Base-by-base conservation (phyloP, 2,888 invertebrate species). In the Tanypteryx hageni region DNA sequence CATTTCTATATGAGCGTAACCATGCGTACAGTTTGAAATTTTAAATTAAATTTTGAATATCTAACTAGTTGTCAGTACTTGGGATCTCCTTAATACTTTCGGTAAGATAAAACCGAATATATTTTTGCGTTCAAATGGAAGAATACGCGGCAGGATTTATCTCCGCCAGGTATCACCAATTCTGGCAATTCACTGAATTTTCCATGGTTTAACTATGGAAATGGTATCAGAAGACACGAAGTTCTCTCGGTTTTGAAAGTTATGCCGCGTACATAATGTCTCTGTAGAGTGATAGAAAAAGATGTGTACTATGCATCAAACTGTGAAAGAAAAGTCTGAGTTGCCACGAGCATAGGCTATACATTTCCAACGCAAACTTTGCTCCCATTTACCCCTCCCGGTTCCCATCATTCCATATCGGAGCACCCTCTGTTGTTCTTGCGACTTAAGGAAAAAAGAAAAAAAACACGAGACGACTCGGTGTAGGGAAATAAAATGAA, bases 381-480 rank as follows among this genome's bases (percentile, higher is more conserved):
- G 27, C 27, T 27, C 22, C 56, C 83, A 18, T 27, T 13, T 86
- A 14, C 85, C 58, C 58, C 82, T 2, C 57, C 83, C 56, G n/a
- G 57, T 57, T 57, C 82, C 22, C 82, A 27, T 31, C n/a, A 18
- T 57, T 58, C n/a, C 85, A 27, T 58, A 58, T 16, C 57, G 27
- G 27, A 16, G 31, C 58, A 18, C 27, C 86, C 86, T 61, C 31
- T 86, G 86, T 86, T 86, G 86, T 61, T 86, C 86, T 86, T 86
- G 58, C 59, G 86, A 86, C 86, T 86, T 86, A 86, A 27, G 86
- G 61, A 86, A 59, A 14, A 59, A 59, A 59, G 57, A 57, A 58
- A 86, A 86, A 61, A 31, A 86, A 61, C 61, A 86, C 31, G 59
- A 61, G 14, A 59, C 86, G 86, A 13, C 68, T 68, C 22, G 22